phyloP scores from a whole-genome alignment of 2,797 vertebrate species.

The Sebastes itinus region DNA sequence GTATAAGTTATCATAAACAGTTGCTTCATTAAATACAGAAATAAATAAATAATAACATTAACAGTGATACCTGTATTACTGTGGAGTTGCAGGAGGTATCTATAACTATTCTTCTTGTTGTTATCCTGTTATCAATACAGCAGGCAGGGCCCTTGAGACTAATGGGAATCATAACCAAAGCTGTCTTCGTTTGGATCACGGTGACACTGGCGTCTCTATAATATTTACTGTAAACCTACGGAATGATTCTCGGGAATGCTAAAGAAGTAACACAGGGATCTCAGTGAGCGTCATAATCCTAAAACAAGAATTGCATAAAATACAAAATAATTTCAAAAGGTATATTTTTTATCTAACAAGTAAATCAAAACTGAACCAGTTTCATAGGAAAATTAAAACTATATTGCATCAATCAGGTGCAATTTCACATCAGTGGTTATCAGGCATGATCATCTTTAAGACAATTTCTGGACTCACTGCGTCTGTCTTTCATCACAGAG shows the following conservation, averaged over 20 bases:
- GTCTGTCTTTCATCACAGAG: slow-evolving; percentile 12
- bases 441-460: slow-evolving; percentile 7
- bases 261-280: slow-evolving; percentile 53
- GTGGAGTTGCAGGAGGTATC: slow-evolving; percentile 43
- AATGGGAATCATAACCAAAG: slow-evolving; percentile 19
- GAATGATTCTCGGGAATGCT: slow-evolving; percentile 56
- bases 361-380: slow-evolving; percentile 42
- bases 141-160: slow-evolving; percentile 39
- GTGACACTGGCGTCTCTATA: slow-evolving; percentile 41
- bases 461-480: slow-evolving; percentile 12
- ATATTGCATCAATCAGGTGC: slow-evolving; percentile 46
- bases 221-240: slow-evolving; percentile 47
- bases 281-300: slow-evolving; percentile 32
- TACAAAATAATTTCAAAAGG: slow-evolving; percentile 39
- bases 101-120: slow-evolving; percentile 23
- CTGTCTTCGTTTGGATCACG: slow-evolving; percentile 40
- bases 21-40: slow-evolving; percentile 71
- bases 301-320: slow-evolving; percentile 44
- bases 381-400: slow-evolving; percentile 36
- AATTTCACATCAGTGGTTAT: slow-evolving; percentile 37
- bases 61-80: slow-evolving; percentile 34
- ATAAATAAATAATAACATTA: slow-evolving; percentile 73
- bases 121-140: slow-evolving; percentile 27
- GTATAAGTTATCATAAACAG: slow-evolving; percentile 66
- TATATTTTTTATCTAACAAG: slow-evolving; percentile 23